phyloP scores from a whole-genome alignment of 2,888 invertebrate genomes.

The Scaptomyza cyrtandrae region DNA sequence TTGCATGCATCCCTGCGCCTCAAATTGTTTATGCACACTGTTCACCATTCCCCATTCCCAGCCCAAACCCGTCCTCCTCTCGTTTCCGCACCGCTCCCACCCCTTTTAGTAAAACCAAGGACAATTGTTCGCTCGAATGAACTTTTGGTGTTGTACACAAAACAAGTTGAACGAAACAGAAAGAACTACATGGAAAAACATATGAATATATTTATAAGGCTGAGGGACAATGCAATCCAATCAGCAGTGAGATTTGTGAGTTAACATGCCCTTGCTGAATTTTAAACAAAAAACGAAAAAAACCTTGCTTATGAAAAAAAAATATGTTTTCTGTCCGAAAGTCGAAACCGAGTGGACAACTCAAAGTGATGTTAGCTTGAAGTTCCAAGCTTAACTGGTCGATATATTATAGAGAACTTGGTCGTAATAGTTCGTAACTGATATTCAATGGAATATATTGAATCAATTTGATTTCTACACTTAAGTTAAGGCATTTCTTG shows the following conservation, averaged over 20 bases:
- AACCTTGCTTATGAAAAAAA: background rate
- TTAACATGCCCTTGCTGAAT: background rate
- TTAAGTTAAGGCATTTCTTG: too few relatives aligned
- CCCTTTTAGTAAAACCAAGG: conserved; percentile 22
- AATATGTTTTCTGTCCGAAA: too few relatives aligned
- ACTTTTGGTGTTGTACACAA: conserved; percentile 29
- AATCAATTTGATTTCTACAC: too few relatives aligned
- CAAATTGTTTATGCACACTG: conserved; percentile 52
- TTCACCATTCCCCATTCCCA: background rate
- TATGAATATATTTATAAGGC: conserved; percentile 42
- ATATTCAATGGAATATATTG: too few relatives aligned
- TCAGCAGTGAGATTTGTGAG: conserved; percentile 24
- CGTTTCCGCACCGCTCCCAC: background rate
- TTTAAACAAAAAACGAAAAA: background rate
- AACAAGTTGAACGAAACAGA: conserved; percentile 26
- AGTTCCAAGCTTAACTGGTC: background rate
- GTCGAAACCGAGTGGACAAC: background rate
- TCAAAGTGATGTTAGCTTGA: background rate
- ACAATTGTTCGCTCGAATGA: conserved; percentile 35
- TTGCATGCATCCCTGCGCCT: conserved; percentile 45
- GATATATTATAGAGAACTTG: too few relatives aligned
- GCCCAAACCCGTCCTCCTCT: background rate
- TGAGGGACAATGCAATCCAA: conserved; percentile 35
- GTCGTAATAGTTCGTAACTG: too few relatives aligned
- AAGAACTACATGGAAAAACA: conserved; percentile 17